Percentiles rank a stretch among this genome's conserved stretches.
Conservation (phyloP, 2,888 invertebrate species). For the Sarcophaga carnaria region DNA sequence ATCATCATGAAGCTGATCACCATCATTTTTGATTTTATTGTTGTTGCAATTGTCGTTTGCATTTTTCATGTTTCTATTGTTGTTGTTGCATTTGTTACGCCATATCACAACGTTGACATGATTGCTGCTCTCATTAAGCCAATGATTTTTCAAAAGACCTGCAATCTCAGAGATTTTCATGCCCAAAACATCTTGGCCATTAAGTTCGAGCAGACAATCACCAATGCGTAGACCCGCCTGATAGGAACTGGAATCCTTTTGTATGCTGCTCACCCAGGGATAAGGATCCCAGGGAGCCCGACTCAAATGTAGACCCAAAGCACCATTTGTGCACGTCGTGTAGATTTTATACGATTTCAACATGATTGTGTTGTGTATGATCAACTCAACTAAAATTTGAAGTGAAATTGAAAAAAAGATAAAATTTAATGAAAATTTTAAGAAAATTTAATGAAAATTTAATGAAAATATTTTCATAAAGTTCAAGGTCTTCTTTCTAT, state of each 20-base stretch:
- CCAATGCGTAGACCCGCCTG: constrained; percentile 86
- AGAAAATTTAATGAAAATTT: too few relatives aligned
- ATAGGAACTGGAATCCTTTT: constrained; percentile 85
- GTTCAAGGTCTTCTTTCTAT: background rate
- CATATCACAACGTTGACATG: constrained; percentile 79
- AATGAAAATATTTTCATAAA: background rate
- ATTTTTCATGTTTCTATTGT: constrained; percentile 55
- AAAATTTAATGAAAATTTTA: background rate
- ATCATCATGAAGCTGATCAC: constrained; percentile 50
- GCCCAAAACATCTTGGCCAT: constrained; percentile 80
- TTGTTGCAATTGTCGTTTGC: constrained; percentile 53
- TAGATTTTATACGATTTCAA: constrained; percentile 79
- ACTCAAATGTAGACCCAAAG: constrained; percentile 88
- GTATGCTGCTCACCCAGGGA: constrained; percentile 89
- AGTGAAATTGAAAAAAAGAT: constrained; percentile 27
- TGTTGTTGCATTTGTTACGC: constrained; percentile 76
- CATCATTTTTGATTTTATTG: constrained; percentile 30
- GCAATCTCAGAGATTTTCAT: constrained; percentile 80
- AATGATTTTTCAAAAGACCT: constrained; percentile 77
- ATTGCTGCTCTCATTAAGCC: constrained; percentile 77
- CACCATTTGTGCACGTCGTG: constrained; percentile 82
- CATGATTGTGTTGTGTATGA: constrained; percentile 71
- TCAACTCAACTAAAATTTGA: constrained; percentile 63
- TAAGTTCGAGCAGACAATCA: constrained; percentile 86
- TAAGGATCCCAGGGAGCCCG: constrained; percentile 91